Evolutionary conservation across 2,888 invertebrate genomes (phyloP).

Genomic region (Cantharis lateralis): DNA sequence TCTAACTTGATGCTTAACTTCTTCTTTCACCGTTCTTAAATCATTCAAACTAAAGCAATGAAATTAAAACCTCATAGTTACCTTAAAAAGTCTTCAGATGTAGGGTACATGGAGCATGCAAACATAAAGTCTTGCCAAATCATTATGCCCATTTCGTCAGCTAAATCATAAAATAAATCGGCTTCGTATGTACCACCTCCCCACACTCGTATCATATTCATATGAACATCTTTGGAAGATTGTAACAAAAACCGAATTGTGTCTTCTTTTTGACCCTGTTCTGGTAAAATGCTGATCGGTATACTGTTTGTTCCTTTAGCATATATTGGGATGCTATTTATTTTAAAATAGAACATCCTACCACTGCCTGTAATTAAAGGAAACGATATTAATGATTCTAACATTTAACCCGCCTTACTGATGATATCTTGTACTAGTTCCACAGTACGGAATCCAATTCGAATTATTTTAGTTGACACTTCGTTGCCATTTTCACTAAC

Average conservation of each 20-base stretch:
- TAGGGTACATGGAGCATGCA: conserved; percentile 94
- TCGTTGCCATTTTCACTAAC: conserved; percentile 49
- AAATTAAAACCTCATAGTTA: conserved; percentile 43
- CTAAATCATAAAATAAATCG: conserved; percentile 84
- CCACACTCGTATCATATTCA: conserved; percentile 96
- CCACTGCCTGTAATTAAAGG: conserved; percentile 56
- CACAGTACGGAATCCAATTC: conserved; percentile 85
- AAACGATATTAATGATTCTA: neutral
- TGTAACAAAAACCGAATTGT: conserved; percentile 68
- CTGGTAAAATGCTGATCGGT: conserved; percentile 84
- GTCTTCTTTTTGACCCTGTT: conserved; percentile 63
- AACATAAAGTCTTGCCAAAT: conserved; percentile 99
- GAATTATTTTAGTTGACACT: conserved; percentile 59
- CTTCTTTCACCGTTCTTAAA: conserved; percentile 68
- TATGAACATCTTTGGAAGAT: conserved; percentile 76
- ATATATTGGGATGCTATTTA: conserved; percentile 84
- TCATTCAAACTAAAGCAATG: conserved; percentile 20
- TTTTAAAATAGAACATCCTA: conserved; percentile 80
- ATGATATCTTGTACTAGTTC: conserved; percentile 78
- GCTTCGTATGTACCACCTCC: conserved; percentile 97
- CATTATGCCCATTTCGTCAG: conserved; percentile 87
- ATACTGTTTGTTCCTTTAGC: conserved; percentile 96
- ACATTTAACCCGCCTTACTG: conserved; percentile 43
- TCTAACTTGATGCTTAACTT: conserved; percentile 80
- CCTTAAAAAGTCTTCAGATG: conserved; percentile 69